phyloP scores from a whole-genome alignment of 2,113 vertebrate genomes.

The Hiodon alosoides region DNA sequence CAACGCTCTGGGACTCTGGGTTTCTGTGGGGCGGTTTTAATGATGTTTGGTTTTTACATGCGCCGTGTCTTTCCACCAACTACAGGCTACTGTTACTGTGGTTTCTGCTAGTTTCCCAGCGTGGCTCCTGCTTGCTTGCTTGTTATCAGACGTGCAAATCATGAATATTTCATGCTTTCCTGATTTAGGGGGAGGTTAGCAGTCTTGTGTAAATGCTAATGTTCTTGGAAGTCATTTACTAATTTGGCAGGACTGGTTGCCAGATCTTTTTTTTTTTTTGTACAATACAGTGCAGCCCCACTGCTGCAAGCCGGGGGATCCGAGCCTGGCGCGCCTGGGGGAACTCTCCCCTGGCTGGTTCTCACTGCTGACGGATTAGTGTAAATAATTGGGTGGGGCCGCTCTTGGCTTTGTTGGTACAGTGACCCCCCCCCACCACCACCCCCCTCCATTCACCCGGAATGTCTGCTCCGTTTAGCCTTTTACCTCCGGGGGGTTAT shows the following conservation, averaged over 20 bases:
- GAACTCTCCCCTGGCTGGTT: conserved; percentile 39
- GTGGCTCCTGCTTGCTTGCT: conserved; percentile 57
- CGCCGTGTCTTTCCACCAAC: background rate
- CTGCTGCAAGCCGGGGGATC: too few species aligned
- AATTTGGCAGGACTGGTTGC: too few species aligned
- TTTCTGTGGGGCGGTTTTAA: too few species aligned
- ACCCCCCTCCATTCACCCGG: conserved; percentile 4
- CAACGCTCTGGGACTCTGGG: too few species aligned
- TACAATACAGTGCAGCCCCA: too few species aligned
- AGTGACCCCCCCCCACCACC: conserved; percentile 11
- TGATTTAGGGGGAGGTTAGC: conserved; percentile 46
- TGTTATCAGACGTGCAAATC: conserved; percentile 58
- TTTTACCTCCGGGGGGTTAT: background rate
- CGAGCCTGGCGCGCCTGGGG: too few species aligned
- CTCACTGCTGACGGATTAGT: conserved; percentile 53
- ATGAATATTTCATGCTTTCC: conserved; percentile 65
- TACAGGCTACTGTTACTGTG: conserved; percentile 21
- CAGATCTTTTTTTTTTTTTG: too few species aligned
- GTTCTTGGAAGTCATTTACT: conserved; percentile 44
- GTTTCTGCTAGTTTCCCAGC: conserved; percentile 33
- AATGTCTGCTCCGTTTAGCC: conserved; percentile 16
- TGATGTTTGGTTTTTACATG: too few species aligned
- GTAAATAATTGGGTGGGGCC: conserved; percentile 12
- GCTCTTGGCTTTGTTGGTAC: conserved; percentile 3
- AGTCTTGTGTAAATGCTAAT: conserved; percentile 57